Conservation (phyloP, 1,140 invertebrate genomes). For the Frieseomelitta varia region DNA sequence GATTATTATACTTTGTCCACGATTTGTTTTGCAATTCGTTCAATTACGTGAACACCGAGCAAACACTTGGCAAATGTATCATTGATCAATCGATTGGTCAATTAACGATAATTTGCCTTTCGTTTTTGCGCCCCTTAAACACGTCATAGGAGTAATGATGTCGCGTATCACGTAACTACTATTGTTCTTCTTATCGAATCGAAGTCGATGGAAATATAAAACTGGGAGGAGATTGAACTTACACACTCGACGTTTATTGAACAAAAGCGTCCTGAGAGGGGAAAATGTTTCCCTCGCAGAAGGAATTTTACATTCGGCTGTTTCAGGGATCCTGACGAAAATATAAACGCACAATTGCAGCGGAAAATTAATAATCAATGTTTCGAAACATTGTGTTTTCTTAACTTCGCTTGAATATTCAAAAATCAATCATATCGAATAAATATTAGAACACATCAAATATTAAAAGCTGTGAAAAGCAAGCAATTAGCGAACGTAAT, state of each 20-base stretch:
- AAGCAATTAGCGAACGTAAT: neutral
- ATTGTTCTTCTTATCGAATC: neutral
- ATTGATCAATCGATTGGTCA: too few species aligned
- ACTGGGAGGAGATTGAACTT: too few species aligned
- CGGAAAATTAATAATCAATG: constrained; percentile 28
- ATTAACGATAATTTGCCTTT: neutral
- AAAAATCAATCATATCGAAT: neutral
- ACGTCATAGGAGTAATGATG: too few species aligned
- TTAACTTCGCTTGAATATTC: neutral
- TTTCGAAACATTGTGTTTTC: neutral
- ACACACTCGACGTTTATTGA: too few species aligned
- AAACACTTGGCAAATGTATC: too few species aligned
- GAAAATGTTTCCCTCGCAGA: too few species aligned
- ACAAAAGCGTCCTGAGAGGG: too few species aligned
- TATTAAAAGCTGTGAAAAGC: neutral
- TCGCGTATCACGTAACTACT: neutral
- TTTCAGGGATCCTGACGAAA: neutral
- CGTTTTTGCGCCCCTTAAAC: neutral
- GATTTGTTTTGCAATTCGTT: neutral
- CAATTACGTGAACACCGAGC: neutral
- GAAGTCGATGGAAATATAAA: neutral
- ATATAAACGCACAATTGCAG: neutral
- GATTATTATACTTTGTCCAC: neutral
- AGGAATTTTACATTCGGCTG: too few species aligned
- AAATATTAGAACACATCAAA: neutral